A percentile compares a stretch with the other conserved stretches of the same genome.
phyloP scores from a whole-genome alignment of 35 echinoderm and acorn worm genomes.

The Eucidaris tribuloides region DNA sequence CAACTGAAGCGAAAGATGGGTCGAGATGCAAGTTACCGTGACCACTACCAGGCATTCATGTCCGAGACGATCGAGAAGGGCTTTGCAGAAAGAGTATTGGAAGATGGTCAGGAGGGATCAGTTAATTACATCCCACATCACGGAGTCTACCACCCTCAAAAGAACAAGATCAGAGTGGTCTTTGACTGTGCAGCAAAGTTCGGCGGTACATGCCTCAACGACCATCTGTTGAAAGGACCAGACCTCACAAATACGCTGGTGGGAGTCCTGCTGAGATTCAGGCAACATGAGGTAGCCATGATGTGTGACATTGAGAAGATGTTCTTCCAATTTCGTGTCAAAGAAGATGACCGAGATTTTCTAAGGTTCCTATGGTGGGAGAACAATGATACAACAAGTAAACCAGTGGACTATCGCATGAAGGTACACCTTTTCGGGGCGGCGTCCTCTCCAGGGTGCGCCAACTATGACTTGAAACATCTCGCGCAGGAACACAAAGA shows the following conservation, averaged over 20 bases:
- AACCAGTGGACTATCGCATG: constrained; percentile 48
- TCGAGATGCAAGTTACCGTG: background rate
- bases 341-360: constrained; percentile 33
- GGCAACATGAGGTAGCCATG: constrained; percentile 51
- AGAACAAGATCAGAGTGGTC: constrained; percentile 17
- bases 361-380: constrained; percentile 60
- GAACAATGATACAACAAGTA: background rate
- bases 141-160: constrained; percentile 6
- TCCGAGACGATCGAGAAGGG: background rate
- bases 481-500: constrained; percentile 27
- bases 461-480: constrained; percentile 66
- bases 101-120: background rate
- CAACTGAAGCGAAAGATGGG: constrained; percentile 43
- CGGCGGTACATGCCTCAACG: constrained; percentile 23
- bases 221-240: constrained; percentile 20
- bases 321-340: constrained; percentile 32
- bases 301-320: constrained; percentile 40
- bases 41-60: constrained; percentile 27
- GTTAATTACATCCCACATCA: constrained; percentile 52
- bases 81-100: constrained; percentile 2
- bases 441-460: constrained; percentile 66
- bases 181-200: constrained; percentile 36
- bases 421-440: constrained; percentile 68
- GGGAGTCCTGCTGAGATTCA: constrained; percentile 55
- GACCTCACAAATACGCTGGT: constrained; percentile 20